A percentile compares a stretch with the other conserved stretches of the same genome.
These are phyloP conservation scores for Cygnus atratus DNA, from an alignment of 2,113 vertebrate genomes.

Conservation along the genomic window DNA sequence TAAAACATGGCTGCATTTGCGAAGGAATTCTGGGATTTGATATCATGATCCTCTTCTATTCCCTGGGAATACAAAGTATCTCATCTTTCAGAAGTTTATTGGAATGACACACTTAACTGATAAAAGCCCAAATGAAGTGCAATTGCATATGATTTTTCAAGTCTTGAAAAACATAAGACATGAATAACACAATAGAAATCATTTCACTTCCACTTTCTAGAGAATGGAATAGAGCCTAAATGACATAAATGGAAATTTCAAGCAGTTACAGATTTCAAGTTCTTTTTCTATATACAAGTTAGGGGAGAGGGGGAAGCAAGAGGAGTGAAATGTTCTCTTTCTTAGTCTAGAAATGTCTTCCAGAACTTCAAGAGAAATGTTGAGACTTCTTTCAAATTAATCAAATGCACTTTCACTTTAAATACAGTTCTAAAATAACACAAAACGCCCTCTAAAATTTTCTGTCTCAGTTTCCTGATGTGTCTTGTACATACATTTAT, in stretches of 20 bases:
- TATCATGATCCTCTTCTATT: neutral
- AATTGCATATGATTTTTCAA: neutral
- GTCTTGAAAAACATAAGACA: neutral
- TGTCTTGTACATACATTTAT: neutral
- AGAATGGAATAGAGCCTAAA: neutral
- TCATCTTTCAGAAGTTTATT: neutral
- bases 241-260: neutral
- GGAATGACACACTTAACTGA: neutral
- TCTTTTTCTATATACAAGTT: accelerated
- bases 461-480: neutral
- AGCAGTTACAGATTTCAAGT: neutral
- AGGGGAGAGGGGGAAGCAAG: neutral
- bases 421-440: neutral
- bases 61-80: neutral
- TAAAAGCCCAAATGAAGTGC: neutral
- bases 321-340: neutral
- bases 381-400: neutral
- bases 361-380: neutral
- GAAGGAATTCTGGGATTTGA: neutral
- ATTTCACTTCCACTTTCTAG: neutral
- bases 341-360: neutral
- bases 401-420: neutral
- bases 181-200: neutral
- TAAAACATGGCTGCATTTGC: neutral
- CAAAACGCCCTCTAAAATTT: neutral